Conservation (phyloP, 64 coral and sea anemone species). For the Montipora cactus region DNA sequence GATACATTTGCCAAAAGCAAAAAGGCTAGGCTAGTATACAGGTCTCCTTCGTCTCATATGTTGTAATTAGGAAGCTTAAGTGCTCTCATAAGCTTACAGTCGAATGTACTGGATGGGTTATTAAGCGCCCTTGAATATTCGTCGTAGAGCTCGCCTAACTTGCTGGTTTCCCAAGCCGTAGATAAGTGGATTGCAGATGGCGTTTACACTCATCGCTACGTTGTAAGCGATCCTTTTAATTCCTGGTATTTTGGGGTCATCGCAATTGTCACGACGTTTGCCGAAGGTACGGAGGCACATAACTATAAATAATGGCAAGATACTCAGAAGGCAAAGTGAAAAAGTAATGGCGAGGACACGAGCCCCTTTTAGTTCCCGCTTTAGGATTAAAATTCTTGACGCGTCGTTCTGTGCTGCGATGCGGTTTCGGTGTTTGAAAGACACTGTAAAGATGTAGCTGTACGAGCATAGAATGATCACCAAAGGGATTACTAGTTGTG, state of each 20-base stretch:
- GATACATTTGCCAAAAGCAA: too few relatives aligned
- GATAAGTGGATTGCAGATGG: constrained; percentile 7
- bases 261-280: too few relatives aligned
- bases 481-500: not conserved
- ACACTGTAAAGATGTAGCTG: not conserved
- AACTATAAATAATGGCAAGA: not conserved
- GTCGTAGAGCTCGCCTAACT: not conserved
- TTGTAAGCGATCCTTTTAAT: not conserved
- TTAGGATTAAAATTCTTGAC: not conserved
- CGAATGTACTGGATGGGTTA: too few relatives aligned
- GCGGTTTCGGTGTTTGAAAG: not conserved
- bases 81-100: too few relatives aligned
- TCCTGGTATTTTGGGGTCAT: too few relatives aligned
- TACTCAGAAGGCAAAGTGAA: not conserved
- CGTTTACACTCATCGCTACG: not conserved
- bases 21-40: too few relatives aligned
- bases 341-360: not conserved
- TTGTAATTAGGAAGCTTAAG: too few relatives aligned
- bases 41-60: too few relatives aligned
- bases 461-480: not conserved
- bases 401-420: not conserved
- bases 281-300: too few relatives aligned
- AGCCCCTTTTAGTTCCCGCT: not conserved
- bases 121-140: not conserved
- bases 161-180: not conserved